Evolutionary conservation across 2,113 vertebrate genomes (phyloP).

Genomic region (Erpornis zantholeuca): DNA sequence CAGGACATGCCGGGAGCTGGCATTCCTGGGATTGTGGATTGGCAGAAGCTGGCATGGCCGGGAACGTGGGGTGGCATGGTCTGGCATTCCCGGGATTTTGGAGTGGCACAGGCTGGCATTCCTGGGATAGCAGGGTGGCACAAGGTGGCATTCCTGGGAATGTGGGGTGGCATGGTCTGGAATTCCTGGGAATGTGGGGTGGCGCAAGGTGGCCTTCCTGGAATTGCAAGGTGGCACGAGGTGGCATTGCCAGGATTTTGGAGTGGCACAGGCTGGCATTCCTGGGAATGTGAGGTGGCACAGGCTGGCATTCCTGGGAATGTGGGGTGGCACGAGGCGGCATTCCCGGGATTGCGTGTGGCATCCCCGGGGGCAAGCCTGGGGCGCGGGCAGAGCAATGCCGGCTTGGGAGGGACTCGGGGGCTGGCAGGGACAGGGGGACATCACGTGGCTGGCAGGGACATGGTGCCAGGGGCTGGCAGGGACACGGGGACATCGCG

Average conservation of each 20-base stretch:
- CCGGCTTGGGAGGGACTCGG: accelerated
- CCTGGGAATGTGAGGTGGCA: not conserved
- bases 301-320: not conserved
- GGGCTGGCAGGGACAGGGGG: not conserved
- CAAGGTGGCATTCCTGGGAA: not conserved
- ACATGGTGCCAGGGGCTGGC: no score
- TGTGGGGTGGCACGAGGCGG: not conserved
- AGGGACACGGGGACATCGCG: accelerated
- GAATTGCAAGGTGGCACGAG: accelerated
- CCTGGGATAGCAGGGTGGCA: not conserved
- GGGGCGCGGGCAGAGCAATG: not conserved
- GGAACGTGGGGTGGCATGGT: no score
- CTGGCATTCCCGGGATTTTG: not conserved
- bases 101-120: not conserved
- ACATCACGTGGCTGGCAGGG: no score
- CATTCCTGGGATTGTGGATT: not conserved
- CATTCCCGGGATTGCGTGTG: not conserved
- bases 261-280: not conserved
- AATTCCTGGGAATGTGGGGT: accelerated
- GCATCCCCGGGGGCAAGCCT: not conserved
- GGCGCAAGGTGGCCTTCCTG: not conserved
- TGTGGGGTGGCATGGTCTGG: accelerated
- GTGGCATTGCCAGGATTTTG: not conserved
- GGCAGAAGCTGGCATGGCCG: no score
- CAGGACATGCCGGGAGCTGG: not conserved